These are phyloP conservation scores for Drosophila kurseongensis DNA, from an alignment of 1,140 invertebrate genomes.

Conservation along the genomic window DNA sequence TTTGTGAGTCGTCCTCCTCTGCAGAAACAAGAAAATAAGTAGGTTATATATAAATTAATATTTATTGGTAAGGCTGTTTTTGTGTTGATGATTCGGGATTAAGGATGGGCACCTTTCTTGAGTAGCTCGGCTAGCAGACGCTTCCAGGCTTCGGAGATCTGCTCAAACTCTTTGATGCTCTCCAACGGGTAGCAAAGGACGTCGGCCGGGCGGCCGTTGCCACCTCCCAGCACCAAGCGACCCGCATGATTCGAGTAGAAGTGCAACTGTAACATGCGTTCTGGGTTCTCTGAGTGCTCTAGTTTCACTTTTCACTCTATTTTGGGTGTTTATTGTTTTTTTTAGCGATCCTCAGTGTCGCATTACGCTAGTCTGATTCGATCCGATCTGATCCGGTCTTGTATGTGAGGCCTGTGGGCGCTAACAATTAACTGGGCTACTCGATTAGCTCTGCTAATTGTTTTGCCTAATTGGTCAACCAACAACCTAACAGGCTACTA, in stretches of 20 bases:
- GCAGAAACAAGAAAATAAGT: conserved; percentile 86
- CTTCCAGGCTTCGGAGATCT: conserved; percentile 90
- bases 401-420: conserved; percentile 29
- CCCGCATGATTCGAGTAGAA: conserved; percentile 91
- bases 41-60: not conserved
- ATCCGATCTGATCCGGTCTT: conserved; percentile 46
- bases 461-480: conserved; percentile 36
- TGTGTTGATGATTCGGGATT: not conserved
- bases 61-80: too few relatives aligned
- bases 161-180: conserved; percentile 94
- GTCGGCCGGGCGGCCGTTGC: conserved; percentile 61
- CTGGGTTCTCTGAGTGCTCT: conserved; percentile 11
- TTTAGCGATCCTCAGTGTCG: conserved; percentile 18
- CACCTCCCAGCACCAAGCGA: conserved; percentile 85
- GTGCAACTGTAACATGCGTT: conserved; percentile 90
- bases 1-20: conserved; percentile 98
- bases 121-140: conserved; percentile 89
- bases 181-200: conserved; percentile 89
- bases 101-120: conserved; percentile 87
- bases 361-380: conserved; percentile 34
- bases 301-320: conserved; percentile 16
- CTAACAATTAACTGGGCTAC: conserved; percentile 54
- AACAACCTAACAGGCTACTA: conserved; percentile 31
- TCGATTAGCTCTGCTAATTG: conserved; percentile 42
- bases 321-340: conserved; percentile 1